Conservation (phyloP, 2,888 invertebrate genomes). For the Cheilosia grossa region DNA sequence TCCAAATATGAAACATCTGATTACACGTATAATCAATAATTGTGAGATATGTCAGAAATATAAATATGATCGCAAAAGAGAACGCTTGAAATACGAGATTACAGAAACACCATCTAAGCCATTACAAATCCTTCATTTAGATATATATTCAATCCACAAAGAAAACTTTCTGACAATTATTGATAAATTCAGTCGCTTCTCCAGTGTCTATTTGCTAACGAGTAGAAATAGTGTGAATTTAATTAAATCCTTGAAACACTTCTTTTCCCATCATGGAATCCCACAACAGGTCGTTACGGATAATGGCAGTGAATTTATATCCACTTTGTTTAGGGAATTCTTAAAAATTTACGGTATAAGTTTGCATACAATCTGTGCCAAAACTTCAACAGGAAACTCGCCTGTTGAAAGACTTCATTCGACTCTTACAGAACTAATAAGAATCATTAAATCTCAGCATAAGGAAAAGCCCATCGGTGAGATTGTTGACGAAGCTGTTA, state of each 20-base stretch:
- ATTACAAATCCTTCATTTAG: slow-evolving; percentile 64
- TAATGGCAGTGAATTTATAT: neutral
- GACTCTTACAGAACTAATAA: no score
- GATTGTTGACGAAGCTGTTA: no score
- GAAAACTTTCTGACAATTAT: slow-evolving; percentile 51
- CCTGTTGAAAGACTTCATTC: no score
- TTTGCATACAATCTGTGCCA: no score
- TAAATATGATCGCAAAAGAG: slow-evolving; percentile 43
- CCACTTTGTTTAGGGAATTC: no score
- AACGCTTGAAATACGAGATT: slow-evolving; percentile 27
- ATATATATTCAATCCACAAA: slow-evolving; percentile 2
- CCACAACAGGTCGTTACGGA: no score
- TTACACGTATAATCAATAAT: neutral
- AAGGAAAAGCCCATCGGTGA: no score
- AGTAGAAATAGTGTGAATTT: slow-evolving; percentile 52
- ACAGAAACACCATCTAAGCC: slow-evolving; percentile 58
- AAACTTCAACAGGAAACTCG: no score
- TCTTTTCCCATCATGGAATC: neutral
- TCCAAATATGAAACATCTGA: slow-evolving; percentile 46
- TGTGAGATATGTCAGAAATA: slow-evolving; percentile 47
- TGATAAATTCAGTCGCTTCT: slow-evolving; percentile 72
- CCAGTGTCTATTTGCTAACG: slow-evolving; percentile 49
- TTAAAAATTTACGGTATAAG: no score
- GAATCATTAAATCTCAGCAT: no score
- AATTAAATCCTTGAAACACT: slow-evolving; percentile 45